Evolutionary conservation across 2,888 invertebrate genomes (phyloP).

Genomic region (Chalcis sispes): DNA sequence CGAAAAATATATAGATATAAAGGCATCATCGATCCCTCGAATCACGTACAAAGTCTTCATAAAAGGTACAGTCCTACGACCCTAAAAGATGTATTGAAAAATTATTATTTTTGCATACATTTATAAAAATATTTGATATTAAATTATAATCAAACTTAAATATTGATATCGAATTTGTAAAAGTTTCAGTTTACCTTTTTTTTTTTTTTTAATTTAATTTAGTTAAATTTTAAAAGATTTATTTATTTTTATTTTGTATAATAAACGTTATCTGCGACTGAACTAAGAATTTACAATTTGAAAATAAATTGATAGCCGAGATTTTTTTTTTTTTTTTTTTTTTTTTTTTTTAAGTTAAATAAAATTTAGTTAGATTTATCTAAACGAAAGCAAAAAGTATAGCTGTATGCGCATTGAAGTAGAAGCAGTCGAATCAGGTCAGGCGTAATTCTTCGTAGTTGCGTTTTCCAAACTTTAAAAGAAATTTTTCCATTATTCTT

Average conservation of each 20-base stretch:
- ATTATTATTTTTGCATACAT: neutral
- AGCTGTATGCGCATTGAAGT: neutral
- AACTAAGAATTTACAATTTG: no score
- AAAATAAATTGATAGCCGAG: no score
- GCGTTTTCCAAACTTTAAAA: slow-evolving; percentile 11
- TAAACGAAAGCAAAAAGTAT: neutral
- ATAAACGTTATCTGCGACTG: no score
- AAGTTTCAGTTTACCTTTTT: no score
- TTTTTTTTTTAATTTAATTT: no score
- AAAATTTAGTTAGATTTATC: neutral
- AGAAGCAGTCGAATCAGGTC: slow-evolving; percentile 38
- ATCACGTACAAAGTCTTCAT: slow-evolving; percentile 22
- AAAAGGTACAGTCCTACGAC: neutral
- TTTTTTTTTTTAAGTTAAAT: no score
- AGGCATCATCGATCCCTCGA: neutral
- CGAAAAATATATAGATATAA: slow-evolving; percentile 13
- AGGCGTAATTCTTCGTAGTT: slow-evolving; percentile 17
- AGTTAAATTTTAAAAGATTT: neutral
- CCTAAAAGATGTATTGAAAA: slow-evolving; percentile 19
- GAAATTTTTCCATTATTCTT: slow-evolving; percentile 20
- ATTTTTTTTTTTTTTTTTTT: no score
- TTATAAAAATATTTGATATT: neutral
- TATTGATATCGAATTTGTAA: neutral
- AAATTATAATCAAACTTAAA: neutral
- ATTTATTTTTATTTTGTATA: no score